Conservation (phyloP, 2,797 vertebrate species). For the Aldrovandia affinis region DNA sequence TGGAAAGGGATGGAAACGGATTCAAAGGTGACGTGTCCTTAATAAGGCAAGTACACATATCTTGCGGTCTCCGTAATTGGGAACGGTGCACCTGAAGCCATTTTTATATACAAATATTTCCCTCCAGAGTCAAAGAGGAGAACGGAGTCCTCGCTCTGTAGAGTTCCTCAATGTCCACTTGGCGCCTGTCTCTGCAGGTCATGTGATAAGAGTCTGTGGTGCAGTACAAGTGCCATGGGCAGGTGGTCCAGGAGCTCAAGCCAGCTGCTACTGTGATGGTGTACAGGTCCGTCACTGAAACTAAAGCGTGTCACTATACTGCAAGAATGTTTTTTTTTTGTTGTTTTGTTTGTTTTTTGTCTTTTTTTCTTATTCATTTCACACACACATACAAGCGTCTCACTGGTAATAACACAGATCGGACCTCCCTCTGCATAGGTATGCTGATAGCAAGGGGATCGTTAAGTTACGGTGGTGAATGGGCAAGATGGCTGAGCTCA, state of each 20-base stretch:
- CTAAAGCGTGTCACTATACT: slow-evolving; percentile 19
- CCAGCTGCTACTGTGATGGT: not conserved
- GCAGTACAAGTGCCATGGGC: not conserved
- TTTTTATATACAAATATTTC: not conserved
- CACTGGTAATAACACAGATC: slow-evolving; percentile 27
- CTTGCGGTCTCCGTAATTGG: not conserved
- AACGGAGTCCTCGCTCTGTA: not conserved
- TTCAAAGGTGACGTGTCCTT: not conserved
- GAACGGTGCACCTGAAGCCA: slow-evolving; percentile 7
- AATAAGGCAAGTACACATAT: slow-evolving; percentile 19
- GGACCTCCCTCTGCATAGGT: slow-evolving; percentile 61
- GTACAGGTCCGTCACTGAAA: slow-evolving; percentile 10
- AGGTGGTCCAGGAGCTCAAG: not conserved
- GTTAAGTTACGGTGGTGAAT: slow-evolving; percentile 59
- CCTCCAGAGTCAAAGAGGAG: not conserved
- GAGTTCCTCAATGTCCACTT: not conserved
- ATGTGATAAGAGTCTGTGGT: not conserved
- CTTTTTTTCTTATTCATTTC: slow-evolving; percentile 15
- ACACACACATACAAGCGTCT: slow-evolving; percentile 21
- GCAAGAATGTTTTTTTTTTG: not conserved
- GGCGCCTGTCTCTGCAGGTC: not conserved
- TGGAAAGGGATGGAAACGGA: not conserved
- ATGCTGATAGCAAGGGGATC: slow-evolving; percentile 58
- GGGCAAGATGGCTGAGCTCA: slow-evolving; percentile 53
- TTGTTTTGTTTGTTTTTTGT: slow-evolving; percentile 14